Conservation (phyloP, 1,140 invertebrate genomes). For the Drosophila varians region DNA sequence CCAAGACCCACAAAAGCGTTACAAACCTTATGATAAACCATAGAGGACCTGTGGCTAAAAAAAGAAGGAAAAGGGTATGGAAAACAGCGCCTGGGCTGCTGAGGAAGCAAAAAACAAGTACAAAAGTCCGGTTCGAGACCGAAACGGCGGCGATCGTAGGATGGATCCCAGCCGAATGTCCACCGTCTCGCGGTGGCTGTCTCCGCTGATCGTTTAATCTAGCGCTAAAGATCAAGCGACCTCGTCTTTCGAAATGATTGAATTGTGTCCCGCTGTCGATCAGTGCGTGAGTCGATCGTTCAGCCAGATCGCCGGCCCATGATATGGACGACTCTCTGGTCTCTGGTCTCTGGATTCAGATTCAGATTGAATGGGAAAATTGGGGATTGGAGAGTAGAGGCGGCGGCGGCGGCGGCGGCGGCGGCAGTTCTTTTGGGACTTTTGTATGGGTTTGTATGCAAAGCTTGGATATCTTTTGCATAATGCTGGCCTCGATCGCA, state of each 20-base stretch:
- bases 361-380: constrained; percentile 2
- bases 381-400: not conserved
- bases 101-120: constrained; percentile 52
- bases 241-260: constrained; percentile 74
- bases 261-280: constrained; percentile 81
- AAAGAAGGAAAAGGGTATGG: no score
- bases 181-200: constrained; percentile 42
- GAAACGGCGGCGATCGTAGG: constrained; percentile 34
- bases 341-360: not conserved
- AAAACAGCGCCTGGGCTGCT: not conserved
- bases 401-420: constrained; percentile 1
- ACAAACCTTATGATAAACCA: not conserved
- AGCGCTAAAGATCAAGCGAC: constrained; percentile 78
- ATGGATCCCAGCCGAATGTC: constrained; percentile 21
- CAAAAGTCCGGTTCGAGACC: constrained; percentile 2
- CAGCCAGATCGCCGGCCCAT: constrained; percentile 54
- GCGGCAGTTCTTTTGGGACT: no score
- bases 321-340: constrained; percentile 25
- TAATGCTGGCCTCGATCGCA: constrained; percentile 56
- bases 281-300: constrained; percentile 58
- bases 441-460: constrained; percentile 67
- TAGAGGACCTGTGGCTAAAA: not conserved
- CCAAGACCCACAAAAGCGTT: not conserved
- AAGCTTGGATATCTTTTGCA: constrained; percentile 59
- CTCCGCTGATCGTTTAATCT: constrained; percentile 78